Conservation (phyloP, 2,797 vertebrate genomes). For the Falco peregrinus region DNA sequence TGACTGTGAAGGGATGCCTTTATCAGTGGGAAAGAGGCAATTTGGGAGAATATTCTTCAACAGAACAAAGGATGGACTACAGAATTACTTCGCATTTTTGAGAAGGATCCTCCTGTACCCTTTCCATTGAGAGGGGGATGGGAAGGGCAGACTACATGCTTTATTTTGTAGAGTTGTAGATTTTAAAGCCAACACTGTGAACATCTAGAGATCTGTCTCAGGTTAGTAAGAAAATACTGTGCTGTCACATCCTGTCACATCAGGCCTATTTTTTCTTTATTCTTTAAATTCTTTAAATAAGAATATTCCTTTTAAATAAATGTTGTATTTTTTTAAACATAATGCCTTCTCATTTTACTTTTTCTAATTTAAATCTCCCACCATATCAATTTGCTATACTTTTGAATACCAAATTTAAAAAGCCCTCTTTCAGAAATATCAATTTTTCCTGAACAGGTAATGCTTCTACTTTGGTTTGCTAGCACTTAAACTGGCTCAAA, state of each 20-base stretch:
- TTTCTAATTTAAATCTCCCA: not conserved
- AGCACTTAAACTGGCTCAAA: not conserved
- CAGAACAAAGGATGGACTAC: not conserved
- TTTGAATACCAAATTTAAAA: not conserved
- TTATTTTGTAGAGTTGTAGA: not conserved
- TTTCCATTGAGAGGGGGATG: not conserved
- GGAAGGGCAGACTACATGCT: not conserved
- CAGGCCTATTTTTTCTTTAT: not conserved
- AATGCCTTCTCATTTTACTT: not conserved
- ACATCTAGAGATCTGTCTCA: not conserved
- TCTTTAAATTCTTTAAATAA: not conserved
- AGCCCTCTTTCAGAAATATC: not conserved
- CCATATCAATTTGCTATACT: not conserved
- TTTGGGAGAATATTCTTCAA: not conserved
- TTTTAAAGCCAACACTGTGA: not conserved
- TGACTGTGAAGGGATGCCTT: not conserved
- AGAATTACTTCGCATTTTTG: not conserved
- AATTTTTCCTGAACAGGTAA: not conserved
- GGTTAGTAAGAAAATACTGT: not conserved
- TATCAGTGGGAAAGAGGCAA: not conserved
- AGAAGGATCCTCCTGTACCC: not conserved
- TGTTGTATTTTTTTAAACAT: not conserved
- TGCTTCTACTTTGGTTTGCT: not conserved
- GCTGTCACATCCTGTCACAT: not conserved
- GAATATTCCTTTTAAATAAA: not conserved